phyloP scores from a whole-genome alignment of 2,113 vertebrate genomes.

The Oryzias melastigma region DNA sequence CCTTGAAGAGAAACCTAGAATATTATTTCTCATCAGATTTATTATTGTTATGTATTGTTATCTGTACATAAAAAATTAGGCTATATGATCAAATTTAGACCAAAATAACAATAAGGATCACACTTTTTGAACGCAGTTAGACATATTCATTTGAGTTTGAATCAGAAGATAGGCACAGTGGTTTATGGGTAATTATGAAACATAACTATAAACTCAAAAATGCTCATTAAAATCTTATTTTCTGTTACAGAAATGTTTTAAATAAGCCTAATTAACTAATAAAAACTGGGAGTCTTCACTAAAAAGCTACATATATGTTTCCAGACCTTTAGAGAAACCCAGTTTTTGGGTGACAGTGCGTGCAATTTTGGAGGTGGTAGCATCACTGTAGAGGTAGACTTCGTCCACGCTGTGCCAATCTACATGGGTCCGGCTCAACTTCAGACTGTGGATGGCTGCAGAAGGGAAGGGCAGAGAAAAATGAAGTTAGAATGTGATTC shows the following conservation, averaged over 20 bases:
- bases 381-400: slow-evolving; percentile 97
- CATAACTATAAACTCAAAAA: too few relatives aligned
- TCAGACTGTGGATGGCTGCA: slow-evolving; percentile 89
- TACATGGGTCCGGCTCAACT: slow-evolving; percentile 92
- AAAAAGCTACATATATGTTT: not conserved
- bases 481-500: not conserved
- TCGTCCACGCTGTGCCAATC: slow-evolving; percentile 97
- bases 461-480: slow-evolving; percentile 10
- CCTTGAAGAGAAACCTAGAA: slow-evolving; percentile 22
- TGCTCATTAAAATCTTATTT: too few relatives aligned
- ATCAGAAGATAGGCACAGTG: too few relatives aligned
- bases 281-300: too few relatives aligned
- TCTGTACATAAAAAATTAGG: too few relatives aligned
- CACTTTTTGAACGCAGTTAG: slow-evolving; percentile 31
- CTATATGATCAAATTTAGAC: too few relatives aligned
- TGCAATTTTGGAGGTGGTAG: slow-evolving; percentile 97
- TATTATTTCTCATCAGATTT: too few relatives aligned
- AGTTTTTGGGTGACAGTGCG: slow-evolving; percentile 94
- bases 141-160: not conserved
- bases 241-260: too few relatives aligned
- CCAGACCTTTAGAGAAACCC: slow-evolving; percentile 96
- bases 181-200: too few relatives aligned
- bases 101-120: not conserved
- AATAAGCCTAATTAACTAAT: too few relatives aligned
- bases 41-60: too few relatives aligned